These are phyloP conservation scores for Mycetomoellerius zeteki DNA, from an alignment of 1,140 invertebrate species.

Conservation along the genomic window DNA sequence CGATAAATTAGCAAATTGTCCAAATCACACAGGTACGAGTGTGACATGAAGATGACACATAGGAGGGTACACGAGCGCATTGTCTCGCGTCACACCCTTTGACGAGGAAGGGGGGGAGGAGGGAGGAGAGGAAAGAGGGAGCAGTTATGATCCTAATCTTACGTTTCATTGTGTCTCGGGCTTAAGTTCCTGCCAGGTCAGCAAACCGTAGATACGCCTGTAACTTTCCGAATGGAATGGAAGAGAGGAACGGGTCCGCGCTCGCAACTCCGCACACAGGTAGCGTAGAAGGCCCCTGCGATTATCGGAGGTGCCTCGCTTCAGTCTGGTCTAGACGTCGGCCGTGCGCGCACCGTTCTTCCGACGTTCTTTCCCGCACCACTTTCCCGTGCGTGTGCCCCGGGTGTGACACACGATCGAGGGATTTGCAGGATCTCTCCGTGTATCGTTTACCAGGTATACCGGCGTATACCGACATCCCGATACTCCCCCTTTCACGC, in stretches of 20 bases:
- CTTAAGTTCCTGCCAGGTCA: constrained; percentile 32
- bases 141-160: constrained; percentile 36
- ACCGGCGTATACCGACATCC: not conserved
- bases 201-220: constrained; percentile 64
- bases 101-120: not conserved
- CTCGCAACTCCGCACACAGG: constrained; percentile 65
- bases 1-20: not conserved
- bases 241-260: constrained; percentile 26
- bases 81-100: constrained; percentile 7
- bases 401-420: constrained; percentile 25
- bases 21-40: not conserved
- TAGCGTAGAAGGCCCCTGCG: constrained; percentile 74
- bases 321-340: constrained; percentile 82
- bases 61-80: not conserved
- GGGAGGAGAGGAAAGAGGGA: not conserved
- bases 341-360: constrained; percentile 75
- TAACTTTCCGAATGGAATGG: constrained; percentile 52
- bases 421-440: not conserved
- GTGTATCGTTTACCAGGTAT: not conserved
- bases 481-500: not conserved
- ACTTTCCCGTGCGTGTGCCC: constrained; percentile 1
- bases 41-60: not conserved
- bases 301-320: constrained; percentile 64
- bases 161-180: constrained; percentile 28
- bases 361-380: not conserved